These are phyloP conservation scores for Antidorcas marsupialis DNA, from an alignment of 2,113 vertebrate species.

Conservation along the genomic window DNA sequence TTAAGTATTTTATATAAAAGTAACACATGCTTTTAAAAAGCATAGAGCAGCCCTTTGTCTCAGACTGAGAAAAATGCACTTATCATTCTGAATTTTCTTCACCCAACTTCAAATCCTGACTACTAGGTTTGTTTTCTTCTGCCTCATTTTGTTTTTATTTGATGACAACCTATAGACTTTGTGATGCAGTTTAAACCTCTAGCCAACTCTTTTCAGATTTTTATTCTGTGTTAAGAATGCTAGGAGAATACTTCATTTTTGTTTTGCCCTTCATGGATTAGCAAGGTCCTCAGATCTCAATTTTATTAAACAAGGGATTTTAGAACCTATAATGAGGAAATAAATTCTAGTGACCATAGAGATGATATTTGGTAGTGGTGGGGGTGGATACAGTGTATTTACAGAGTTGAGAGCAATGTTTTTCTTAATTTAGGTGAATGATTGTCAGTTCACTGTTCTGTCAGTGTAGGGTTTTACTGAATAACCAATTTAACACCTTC, in stretches of 20 bases:
- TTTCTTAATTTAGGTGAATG: neutral
- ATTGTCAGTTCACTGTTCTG: neutral
- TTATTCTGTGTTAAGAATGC: neutral
- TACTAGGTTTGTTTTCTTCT: neutral
- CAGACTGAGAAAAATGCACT: neutral
- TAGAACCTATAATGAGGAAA: neutral
- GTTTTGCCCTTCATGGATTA: neutral
- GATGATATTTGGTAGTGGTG: neutral
- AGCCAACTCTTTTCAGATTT: neutral
- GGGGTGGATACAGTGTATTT: neutral
- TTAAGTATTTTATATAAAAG: neutral
- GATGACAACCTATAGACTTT: neutral
- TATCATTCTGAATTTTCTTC: neutral
- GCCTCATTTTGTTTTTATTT: neutral
- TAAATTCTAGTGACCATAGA: neutral
- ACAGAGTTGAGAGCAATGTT: neutral
- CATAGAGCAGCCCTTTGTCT: neutral
- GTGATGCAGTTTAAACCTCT: neutral
- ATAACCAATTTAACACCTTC: neutral
- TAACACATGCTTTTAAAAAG: neutral
- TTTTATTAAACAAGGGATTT: neutral
- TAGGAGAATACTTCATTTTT: neutral
- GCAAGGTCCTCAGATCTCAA: rapidly evolving
- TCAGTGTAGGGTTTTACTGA: neutral
- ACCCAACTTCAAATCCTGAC: neutral